These are phyloP conservation scores for Triplophysa rosa DNA, from an alignment of 2,113 vertebrate genomes.

Conservation along the genomic window DNA sequence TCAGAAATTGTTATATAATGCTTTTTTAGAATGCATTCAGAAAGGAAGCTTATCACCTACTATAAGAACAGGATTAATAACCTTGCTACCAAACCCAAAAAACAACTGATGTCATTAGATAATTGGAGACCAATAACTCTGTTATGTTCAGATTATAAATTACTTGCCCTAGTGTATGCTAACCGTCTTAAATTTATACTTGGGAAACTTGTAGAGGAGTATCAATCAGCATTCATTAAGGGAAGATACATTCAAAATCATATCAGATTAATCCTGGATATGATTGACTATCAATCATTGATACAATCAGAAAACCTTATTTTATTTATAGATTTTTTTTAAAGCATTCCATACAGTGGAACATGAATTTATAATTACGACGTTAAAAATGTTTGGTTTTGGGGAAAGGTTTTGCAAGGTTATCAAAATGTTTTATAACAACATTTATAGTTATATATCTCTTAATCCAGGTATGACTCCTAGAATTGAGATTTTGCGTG, in stretches of 20 bases:
- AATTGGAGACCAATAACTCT: constrained; percentile 19
- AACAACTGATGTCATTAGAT: not conserved
- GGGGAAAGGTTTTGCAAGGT: constrained; percentile 9
- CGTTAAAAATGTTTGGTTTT: not conserved
- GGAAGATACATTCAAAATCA: constrained; percentile 18
- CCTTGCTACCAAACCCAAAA: not conserved
- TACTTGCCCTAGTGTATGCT: not conserved
- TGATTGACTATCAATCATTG: not conserved
- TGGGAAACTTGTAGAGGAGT: not conserved
- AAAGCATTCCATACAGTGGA: not conserved
- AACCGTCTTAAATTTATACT: constrained; percentile 1
- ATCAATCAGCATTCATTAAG: constrained; percentile 11
- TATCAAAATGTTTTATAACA: constrained; percentile 5
- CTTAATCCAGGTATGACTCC: not conserved
- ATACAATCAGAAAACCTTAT: not conserved
- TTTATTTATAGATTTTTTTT: constrained; percentile 8
- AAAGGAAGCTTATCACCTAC: too few relatives aligned
- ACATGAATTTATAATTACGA: not conserved
- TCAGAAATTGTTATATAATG: not conserved
- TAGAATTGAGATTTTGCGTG: not conserved
- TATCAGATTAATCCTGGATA: not conserved
- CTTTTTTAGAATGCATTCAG: too few relatives aligned
- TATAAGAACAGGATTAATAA: constrained; percentile 9
- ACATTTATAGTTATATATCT: not conserved
- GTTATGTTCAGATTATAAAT: constrained; percentile 15